Conservation (phyloP, 37 sponge, comb jelly and placozoan genomes). For the Spongilla lacustris region DNA sequence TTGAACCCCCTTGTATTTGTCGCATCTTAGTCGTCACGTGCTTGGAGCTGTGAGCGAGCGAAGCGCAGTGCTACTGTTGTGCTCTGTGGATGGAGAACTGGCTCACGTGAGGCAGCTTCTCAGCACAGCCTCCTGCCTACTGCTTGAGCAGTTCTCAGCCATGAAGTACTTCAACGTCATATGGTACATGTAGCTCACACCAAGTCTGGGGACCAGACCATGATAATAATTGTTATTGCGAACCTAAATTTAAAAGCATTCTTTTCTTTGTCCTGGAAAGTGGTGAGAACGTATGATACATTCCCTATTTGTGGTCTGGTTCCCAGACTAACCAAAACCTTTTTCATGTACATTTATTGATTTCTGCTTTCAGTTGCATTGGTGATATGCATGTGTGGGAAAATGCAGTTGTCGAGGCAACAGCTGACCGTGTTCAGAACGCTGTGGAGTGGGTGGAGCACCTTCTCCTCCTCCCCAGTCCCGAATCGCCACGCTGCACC, state of each 20-base stretch:
- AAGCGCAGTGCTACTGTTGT: conserved; percentile 51
- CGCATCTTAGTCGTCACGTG: conserved; percentile 44
- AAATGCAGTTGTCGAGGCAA: conserved; percentile 17
- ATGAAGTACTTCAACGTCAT: conserved; percentile 61
- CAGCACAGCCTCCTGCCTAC: neutral
- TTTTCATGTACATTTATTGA: too few relatives aligned
- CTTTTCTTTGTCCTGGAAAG: too few relatives aligned
- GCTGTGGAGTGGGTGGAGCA: conserved; percentile 60
- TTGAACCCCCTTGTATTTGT: neutral
- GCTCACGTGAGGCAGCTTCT: conserved; percentile 28
- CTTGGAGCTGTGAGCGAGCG: conserved; percentile 65
- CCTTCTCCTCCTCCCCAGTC: conserved; percentile 13
- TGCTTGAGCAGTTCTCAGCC: conserved; percentile 60
- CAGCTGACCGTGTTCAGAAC: conserved; percentile 13
- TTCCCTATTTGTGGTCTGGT: too few relatives aligned
- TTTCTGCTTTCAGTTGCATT: conserved; percentile 33
- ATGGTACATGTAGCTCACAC: conserved; percentile 15
- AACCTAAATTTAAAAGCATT: neutral
- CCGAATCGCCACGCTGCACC: conserved; percentile 13
- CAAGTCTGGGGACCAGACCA: too few relatives aligned
- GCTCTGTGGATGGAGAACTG: conserved; percentile 10
- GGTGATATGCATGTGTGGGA: conserved; percentile 23
- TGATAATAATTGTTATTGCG: neutral
- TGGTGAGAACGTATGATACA: too few relatives aligned
- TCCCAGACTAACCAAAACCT: too few relatives aligned